A percentile compares a stretch with the other conserved stretches of the same genome.
Conservation (phyloP, 1,140 invertebrate genomes). For the Helicoverpa armigera region DNA sequence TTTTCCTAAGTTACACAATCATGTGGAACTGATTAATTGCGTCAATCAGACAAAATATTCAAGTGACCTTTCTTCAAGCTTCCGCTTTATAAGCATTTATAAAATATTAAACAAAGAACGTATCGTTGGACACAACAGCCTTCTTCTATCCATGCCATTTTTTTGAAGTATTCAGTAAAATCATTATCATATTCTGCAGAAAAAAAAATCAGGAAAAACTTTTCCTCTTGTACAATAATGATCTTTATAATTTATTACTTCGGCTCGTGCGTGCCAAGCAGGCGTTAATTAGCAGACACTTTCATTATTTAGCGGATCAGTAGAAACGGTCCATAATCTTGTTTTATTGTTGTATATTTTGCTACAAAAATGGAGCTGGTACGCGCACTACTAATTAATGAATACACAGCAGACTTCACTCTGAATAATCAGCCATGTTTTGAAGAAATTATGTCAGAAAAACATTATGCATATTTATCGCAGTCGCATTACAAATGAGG, state of each 20-base stretch:
- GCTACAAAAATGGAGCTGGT: not conserved
- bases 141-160: too few species aligned
- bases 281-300: not conserved
- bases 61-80: too few species aligned
- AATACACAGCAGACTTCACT: not conserved
- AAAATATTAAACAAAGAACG: too few species aligned
- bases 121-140: too few species aligned
- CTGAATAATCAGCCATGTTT: not conserved
- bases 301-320: not conserved
- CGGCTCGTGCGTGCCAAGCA: not conserved
- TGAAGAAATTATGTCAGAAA: conserved; percentile 1
- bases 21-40: too few species aligned
- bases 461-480: not conserved
- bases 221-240: not conserved
- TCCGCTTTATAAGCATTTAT: too few species aligned
- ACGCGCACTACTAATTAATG: conserved; percentile 10
- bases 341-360: conserved; percentile 2
- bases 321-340: conserved; percentile 7
- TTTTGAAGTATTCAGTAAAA: too few species aligned
- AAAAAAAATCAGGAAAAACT: not conserved
- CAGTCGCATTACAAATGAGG: conserved; percentile 13
- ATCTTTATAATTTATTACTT: not conserved
- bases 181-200: too few species aligned
- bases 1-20: too few species aligned
- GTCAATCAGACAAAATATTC: too few species aligned